Evolutionary conservation across 2,797 vertebrate genomes (phyloP).

Genomic region (Sarcophilus harrisii): DNA sequence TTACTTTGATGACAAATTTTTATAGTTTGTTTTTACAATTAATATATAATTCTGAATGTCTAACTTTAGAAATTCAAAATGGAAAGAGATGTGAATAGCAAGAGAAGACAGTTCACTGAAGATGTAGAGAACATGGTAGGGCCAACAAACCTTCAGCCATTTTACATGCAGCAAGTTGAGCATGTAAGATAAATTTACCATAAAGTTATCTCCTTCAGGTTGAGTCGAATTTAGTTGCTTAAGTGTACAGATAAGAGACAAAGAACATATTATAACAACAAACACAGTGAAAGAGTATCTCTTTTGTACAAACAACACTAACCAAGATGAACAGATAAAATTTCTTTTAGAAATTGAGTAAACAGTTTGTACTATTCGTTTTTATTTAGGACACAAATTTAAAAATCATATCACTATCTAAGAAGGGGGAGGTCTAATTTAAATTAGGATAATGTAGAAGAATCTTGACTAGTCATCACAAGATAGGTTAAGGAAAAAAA

Average conservation of each 20-base stretch:
- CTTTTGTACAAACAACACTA: conserved; percentile 66
- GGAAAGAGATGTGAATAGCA: conserved; percentile 78
- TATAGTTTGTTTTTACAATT: conserved; percentile 37
- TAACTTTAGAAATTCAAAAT: conserved; percentile 42
- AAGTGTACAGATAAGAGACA: conserved; percentile 85
- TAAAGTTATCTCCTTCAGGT: conserved; percentile 91
- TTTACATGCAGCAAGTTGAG: conserved; percentile 98
- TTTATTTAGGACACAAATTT: conserved; percentile 42
- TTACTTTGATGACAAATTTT: background rate
- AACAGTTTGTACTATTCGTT: conserved; percentile 1
- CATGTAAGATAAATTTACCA: conserved; percentile 97
- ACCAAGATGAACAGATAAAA: conserved; percentile 48
- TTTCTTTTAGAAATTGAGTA: conserved; percentile 23
- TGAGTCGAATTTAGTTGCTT: conserved; percentile 93
- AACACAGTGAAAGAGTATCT: conserved; percentile 74
- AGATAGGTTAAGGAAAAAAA: background rate
- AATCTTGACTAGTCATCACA: background rate
- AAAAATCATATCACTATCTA: conserved; percentile 39
- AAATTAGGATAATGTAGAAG: conserved; percentile 48
- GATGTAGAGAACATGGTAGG: conserved; percentile 87
- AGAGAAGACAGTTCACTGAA: conserved; percentile 86
- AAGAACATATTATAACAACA: conserved; percentile 82
- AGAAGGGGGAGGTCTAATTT: conserved; percentile 16
- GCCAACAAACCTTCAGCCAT: conserved; percentile 98
- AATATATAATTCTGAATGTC: conserved; percentile 36